A percentile compares a stretch with the other conserved stretches of the same genome.
These are phyloP conservation scores for Myotis daubentonii DNA, from an alignment of 2,797 vertebrate genomes.

Conservation along the genomic window DNA sequence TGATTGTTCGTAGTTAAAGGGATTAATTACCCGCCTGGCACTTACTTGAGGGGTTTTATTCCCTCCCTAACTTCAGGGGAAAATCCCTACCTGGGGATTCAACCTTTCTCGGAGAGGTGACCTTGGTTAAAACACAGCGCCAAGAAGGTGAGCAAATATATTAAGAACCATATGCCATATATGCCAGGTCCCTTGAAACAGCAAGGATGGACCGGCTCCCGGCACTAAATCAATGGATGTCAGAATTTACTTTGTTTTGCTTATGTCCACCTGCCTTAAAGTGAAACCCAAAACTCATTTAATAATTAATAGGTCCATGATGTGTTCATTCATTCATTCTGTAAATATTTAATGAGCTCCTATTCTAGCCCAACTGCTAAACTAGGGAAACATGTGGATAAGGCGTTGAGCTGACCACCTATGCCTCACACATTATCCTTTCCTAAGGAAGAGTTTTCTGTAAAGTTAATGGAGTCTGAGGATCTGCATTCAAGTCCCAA, in stretches of 20 bases:
- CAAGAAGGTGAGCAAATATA: no score
- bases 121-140: no score
- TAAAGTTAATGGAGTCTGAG: neutral
- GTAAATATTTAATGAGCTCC: neutral
- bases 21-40: no score
- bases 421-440: neutral
- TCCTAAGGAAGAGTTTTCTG: neutral
- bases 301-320: neutral
- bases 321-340: neutral
- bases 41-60: no score
- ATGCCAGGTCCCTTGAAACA: no score
- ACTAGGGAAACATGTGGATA: neutral
- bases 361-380: neutral
- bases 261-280: neutral
- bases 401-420: neutral
- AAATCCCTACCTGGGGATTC: no score
- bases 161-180: no score
- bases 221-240: neutral
- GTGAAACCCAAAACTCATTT: neutral
- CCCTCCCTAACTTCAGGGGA: no score
- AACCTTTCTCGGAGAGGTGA: no score
- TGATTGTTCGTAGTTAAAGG: no score
- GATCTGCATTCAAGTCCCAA: neutral
- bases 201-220: no score
- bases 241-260: neutral